Base-by-base conservation (phyloP, 1,140 invertebrate species). In the Ostrea edulis region DNA sequence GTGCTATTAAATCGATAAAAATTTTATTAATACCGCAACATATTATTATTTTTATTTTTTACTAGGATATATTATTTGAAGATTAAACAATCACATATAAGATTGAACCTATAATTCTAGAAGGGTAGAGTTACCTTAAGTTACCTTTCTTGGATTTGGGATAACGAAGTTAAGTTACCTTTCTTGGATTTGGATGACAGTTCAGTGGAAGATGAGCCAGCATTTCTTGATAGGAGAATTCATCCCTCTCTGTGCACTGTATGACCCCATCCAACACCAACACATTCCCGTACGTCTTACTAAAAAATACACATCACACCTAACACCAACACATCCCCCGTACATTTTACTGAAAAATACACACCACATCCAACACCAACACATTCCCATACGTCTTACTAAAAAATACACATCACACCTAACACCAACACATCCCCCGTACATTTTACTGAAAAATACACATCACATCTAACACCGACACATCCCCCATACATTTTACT, bases 151-250 rank as follows among this genome's bases (percentile, higher is more conserved):
- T 5, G 53, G 53, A 54, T n/a, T n/a, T n/a, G n/a, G n/a, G n/a
- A n/a, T n/a, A n/a, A n/a, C n/a, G n/a, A n/a, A n/a, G n/a, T 44
- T 44, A 55, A 9, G 8, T 90, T 91, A 99, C 98, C 88, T 97
- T 98, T 94, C 97, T 96, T 0, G 99, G 99, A 93, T 97, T 97
- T 3, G 97, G 97, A 95, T 99, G 99, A 91, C 96, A 97, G 93
- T 97, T 98, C 0, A 99, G 94, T 0, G 99, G 98, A 51, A 99
- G 93, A 95, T 99, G 98, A 3, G 98, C 96, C 89, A 99, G 98
- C 98, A 99, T 99, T 96, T 99, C 99, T 95, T 99, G 99, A 95
- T 99, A 99, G 0, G 98, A 97, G 94, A 98, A 99, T 95, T 99
- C 99, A 96, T 99, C 99, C 89, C 96, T 96, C 94, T 99, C 97